Conservation (phyloP, 2,797 vertebrate genomes). For the Chromis chromis region DNA sequence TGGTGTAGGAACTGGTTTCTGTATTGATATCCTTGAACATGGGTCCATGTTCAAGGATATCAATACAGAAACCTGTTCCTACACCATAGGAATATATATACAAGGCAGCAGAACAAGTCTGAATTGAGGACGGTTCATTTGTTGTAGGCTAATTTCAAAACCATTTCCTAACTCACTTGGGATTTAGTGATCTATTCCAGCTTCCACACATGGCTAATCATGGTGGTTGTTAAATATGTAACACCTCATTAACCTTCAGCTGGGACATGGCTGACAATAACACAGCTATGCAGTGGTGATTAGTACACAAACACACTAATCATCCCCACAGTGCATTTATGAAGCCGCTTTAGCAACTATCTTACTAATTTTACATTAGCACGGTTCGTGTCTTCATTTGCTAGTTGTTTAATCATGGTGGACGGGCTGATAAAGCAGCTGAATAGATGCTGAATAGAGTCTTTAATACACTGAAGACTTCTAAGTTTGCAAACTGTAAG, state of each 20-base stretch:
- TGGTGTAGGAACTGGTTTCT: neutral
- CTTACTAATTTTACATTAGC: constrained; percentile 5
- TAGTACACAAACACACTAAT: constrained; percentile 42
- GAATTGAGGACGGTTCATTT: constrained; percentile 4
- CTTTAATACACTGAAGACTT: neutral
- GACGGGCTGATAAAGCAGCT: neutral
- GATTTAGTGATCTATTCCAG: constrained; percentile 24
- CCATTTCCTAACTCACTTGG: constrained; percentile 23
- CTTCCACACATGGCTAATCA: constrained; percentile 32
- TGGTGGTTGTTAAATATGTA: constrained; percentile 52
- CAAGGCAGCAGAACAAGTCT: neutral
- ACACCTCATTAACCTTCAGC: constrained; percentile 60
- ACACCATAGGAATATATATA: neutral
- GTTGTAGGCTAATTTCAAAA: constrained; percentile 26
- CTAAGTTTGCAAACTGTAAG: too few relatives aligned
- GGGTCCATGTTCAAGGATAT: neutral
- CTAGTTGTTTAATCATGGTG: neutral
- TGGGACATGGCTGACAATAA: constrained; percentile 27
- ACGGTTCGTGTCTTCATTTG: neutral
- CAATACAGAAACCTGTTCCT: too few relatives aligned
- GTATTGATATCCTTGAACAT: neutral
- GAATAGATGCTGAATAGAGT: too few relatives aligned
- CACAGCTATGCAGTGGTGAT: constrained; percentile 25
- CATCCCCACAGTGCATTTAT: constrained; percentile 15
- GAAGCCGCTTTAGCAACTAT: neutral